Percentiles rank a stretch among this genome's conserved stretches.
phyloP scores from a whole-genome alignment of 2,797 vertebrate genomes.

The Tolypeutes matacus region DNA sequence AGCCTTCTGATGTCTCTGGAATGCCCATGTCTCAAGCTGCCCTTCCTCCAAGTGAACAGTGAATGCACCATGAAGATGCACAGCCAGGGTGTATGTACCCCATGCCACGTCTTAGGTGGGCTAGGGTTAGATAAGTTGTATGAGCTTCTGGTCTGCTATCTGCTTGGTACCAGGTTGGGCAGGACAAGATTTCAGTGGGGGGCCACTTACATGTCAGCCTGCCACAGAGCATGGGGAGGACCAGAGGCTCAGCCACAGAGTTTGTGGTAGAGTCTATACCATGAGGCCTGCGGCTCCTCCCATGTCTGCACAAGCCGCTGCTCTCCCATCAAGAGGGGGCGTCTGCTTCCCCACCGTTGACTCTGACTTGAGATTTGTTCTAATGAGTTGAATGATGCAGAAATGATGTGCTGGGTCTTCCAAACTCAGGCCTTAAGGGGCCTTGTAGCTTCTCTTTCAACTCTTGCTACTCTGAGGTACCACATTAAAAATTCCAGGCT shows the following conservation, averaged over 20 bases:
- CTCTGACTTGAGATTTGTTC: constrained; percentile 4
- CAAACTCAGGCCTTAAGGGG: constrained; percentile 11
- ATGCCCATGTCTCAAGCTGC: not conserved
- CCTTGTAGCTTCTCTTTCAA: constrained; percentile 46
- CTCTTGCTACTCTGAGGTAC: not conserved
- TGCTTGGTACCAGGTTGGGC: not conserved
- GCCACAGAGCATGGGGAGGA: not conserved
- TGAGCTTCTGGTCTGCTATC: not conserved
- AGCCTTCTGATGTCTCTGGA: not conserved
- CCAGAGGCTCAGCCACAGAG: not conserved
- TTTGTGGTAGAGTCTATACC: not conserved
- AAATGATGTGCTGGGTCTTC: constrained; percentile 36
- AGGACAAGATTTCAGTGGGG: not conserved
- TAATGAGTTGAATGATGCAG: not conserved
- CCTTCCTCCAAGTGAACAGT: not conserved
- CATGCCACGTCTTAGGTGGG: not conserved
- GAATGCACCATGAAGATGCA: too few species aligned
- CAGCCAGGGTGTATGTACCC: not conserved
- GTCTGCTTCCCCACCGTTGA: not conserved
- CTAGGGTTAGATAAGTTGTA: not conserved
- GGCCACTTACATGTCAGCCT: not conserved
- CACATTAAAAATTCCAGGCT: not conserved
- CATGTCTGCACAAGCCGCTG: not conserved
- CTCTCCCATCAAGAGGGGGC: not conserved
- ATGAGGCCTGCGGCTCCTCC: not conserved